Evolutionary conservation across 2,113 vertebrate species (phyloP).

Genomic region (Rutilus rutilus): DNA sequence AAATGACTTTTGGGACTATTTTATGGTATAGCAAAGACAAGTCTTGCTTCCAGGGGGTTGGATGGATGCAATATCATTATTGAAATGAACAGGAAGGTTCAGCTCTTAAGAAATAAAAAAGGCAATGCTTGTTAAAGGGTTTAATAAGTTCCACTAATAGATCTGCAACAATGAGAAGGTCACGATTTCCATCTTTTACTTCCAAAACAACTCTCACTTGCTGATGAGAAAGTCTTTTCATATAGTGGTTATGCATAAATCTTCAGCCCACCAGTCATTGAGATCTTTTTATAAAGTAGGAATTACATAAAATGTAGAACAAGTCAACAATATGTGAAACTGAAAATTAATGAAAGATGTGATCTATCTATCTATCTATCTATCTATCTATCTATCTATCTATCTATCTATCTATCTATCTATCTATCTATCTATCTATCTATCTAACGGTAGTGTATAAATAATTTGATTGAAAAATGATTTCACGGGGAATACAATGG

Average conservation of each 20-base stretch:
- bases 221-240: background rate
- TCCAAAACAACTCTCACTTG: background rate
- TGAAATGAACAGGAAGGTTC: background rate
- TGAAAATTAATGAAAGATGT: background rate
- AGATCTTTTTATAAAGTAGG: too few species aligned
- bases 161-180: background rate
- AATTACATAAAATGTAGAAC: too few species aligned
- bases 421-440: too few species aligned
- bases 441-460: too few species aligned
- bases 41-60: background rate
- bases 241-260: background rate
- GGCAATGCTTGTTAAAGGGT: background rate
- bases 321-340: too few species aligned
- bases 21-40: background rate
- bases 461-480: too few species aligned
- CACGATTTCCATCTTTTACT: background rate
- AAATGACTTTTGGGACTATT: background rate
- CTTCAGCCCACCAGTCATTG: background rate
- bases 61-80: background rate
- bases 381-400: too few species aligned
- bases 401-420: too few species aligned
- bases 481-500: background rate
- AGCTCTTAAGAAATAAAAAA: background rate
- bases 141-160: background rate
- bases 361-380: background rate